phyloP scores from a whole-genome alignment of 2,113 vertebrate genomes.

The human (Homo sapiens) region DNA sequence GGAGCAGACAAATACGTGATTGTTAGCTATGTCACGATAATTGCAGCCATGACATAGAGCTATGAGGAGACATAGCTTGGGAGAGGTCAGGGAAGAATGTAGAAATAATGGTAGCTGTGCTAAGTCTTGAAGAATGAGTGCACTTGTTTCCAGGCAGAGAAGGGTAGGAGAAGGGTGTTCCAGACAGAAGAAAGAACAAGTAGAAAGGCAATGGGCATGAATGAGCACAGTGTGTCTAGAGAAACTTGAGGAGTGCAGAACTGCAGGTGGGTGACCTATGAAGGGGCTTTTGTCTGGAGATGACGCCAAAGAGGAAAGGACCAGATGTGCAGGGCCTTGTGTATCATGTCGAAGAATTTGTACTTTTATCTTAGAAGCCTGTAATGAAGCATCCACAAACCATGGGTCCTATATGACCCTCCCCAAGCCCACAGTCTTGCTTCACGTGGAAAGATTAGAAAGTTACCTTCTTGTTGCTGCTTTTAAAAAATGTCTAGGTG shows the following conservation, averaged over 20 bases:
- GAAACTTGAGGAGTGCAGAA: background rate
- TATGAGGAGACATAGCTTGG: background rate
- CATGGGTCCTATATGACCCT: background rate
- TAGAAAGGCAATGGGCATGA: background rate
- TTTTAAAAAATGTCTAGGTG: background rate
- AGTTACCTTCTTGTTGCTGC: background rate
- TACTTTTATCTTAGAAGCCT: background rate
- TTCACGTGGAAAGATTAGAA: constrained; percentile 27
- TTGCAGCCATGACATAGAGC: background rate
- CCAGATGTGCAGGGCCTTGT: background rate
- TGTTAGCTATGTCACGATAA: background rate
- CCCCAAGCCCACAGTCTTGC: background rate
- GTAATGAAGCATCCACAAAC: background rate
- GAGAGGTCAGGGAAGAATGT: background rate
- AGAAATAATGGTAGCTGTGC: background rate
- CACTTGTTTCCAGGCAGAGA: background rate
- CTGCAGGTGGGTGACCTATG: background rate
- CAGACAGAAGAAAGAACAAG: background rate
- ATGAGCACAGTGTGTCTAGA: background rate
- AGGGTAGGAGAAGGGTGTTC: background rate
- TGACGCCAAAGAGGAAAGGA: background rate
- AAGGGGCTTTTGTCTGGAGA: background rate
- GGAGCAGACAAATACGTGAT: background rate
- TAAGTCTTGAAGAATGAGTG: background rate
- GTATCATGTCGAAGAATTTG: background rate